These are phyloP conservation scores for Trachythela sp. DNA, from an alignment of 64 coral and sea anemone species.

Conservation along the genomic window DNA sequence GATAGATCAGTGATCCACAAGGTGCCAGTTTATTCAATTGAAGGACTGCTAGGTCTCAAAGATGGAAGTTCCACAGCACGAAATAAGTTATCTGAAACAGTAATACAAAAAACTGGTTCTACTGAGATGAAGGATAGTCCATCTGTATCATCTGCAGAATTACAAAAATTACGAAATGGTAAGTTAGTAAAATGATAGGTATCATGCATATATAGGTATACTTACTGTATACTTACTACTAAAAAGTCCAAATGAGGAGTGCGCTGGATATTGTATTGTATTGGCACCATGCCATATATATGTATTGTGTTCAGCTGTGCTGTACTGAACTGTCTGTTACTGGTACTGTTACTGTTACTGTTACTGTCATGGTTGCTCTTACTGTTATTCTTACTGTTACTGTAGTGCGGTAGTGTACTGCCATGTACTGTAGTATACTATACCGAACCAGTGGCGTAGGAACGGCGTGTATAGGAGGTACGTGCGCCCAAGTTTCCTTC, in stretches of 20 bases:
- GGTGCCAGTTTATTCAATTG: conserved; percentile 16
- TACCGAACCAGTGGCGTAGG: too few relatives aligned
- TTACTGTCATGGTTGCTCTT: too few relatives aligned
- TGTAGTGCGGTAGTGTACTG: too few relatives aligned
- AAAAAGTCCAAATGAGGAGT: background rate
- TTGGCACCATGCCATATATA: too few relatives aligned
- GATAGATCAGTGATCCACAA: background rate
- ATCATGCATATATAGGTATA: too few relatives aligned
- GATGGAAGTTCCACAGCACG: background rate
- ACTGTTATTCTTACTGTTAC: too few relatives aligned
- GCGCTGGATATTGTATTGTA: background rate
- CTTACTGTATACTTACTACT: background rate
- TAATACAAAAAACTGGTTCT: background rate
- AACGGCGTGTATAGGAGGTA: too few relatives aligned
- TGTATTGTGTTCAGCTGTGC: too few relatives aligned
- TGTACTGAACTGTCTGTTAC: too few relatives aligned
- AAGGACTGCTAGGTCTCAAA: background rate
- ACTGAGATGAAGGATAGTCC: background rate
- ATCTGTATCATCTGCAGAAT: background rate
- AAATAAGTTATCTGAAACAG: background rate
- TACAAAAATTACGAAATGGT: background rate
- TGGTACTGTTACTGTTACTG: too few relatives aligned
- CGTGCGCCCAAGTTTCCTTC: too few relatives aligned
- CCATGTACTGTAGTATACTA: too few relatives aligned
- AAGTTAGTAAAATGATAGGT: background rate